Conservation (phyloP, 2,888 invertebrate species). For the Ennomos quercinarius region DNA sequence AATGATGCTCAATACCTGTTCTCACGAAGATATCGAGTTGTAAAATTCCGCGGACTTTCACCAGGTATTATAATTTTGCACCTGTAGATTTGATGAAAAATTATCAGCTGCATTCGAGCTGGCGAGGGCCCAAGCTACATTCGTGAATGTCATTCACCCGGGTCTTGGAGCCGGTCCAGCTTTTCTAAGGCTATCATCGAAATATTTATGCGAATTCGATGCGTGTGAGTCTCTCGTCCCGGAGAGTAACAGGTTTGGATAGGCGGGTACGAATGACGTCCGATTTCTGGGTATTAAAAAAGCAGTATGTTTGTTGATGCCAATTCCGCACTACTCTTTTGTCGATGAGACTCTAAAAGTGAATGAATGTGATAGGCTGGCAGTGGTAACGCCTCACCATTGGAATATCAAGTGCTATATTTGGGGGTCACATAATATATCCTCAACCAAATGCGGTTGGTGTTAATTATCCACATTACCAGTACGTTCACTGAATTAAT, state of each 20-base stretch:
- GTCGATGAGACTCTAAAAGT: neutral
- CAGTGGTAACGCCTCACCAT: neutral
- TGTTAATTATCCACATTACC: conserved; percentile 13
- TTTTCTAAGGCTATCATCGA: conserved; percentile 41
- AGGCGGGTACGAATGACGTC: neutral
- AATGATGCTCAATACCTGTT: too few species aligned
- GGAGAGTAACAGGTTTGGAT: conserved; percentile 21
- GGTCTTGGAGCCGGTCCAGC: conserved; percentile 48
- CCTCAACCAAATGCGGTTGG: conserved; percentile 12
- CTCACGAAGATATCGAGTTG: neutral
- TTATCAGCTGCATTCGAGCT: conserved; percentile 35
- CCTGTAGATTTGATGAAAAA: conserved; percentile 36
- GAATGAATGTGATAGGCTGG: neutral
- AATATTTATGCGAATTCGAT: conserved; percentile 49
- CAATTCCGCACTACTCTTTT: neutral
- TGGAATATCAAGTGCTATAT: conserved; percentile 1
- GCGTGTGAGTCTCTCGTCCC: conserved; percentile 26
- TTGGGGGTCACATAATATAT: conserved; percentile 7
- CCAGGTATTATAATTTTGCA: conserved; percentile 24
- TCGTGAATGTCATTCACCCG: conserved; percentile 51
- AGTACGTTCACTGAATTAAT: conserved; percentile 10
- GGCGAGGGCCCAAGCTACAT: conserved; percentile 44
- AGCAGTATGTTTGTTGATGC: conserved; percentile 1
- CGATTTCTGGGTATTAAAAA: conserved; percentile 3
- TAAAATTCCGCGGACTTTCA: neutral